Base-by-base conservation (phyloP, 1,140 invertebrate species). In the Hyphantria cunea region DNA sequence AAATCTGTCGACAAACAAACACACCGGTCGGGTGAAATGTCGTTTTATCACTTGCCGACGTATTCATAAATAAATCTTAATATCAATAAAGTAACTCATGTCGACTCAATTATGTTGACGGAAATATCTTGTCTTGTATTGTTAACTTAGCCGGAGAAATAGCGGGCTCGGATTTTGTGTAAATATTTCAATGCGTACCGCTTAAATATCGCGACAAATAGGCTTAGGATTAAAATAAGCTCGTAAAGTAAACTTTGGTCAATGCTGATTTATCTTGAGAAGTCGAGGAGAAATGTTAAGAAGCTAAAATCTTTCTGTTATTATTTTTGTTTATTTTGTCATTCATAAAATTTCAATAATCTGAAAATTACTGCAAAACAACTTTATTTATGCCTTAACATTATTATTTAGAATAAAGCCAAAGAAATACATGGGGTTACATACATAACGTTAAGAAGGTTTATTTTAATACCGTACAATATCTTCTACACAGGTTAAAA, bases 61-160 rank as follows among this genome's bases (percentile, higher is more conserved):
- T 74, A 66, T 70, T 72, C 69, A 73, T 78, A 83, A 81, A 84
- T 81, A 84, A 68, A 82, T 75, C 76, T 78, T 75, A 77, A 79
- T 82, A 86, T 84, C 76, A 79, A 81, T 74, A 76, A 73, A 67
- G 64, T 51, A 54, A 53, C 54, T 61, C 52, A 53, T 59, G 55
- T 70, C 60, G 53, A 42, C 48, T 63, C 61, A 74, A 77, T 77
- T 76, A 74, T 62, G 53, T 55, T 74, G 75, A 78, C 70, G 66
- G 72, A 76, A 74, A 75, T 66, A 68, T 76, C 51, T 52, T 45
- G 41, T 42, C 56, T 60, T 37, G 34, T 15, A 47, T 62, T 62
- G 50, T 62, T 49, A 60, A 62, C 42, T 52, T 25, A 48, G 15
- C 42, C 11, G 45, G 48, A 51, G 17, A 42, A 60, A 37, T n/a